Evolutionary conservation across 2,113 vertebrate species (phyloP).

Genomic region (Ictidomys tridecemlineatus): DNA sequence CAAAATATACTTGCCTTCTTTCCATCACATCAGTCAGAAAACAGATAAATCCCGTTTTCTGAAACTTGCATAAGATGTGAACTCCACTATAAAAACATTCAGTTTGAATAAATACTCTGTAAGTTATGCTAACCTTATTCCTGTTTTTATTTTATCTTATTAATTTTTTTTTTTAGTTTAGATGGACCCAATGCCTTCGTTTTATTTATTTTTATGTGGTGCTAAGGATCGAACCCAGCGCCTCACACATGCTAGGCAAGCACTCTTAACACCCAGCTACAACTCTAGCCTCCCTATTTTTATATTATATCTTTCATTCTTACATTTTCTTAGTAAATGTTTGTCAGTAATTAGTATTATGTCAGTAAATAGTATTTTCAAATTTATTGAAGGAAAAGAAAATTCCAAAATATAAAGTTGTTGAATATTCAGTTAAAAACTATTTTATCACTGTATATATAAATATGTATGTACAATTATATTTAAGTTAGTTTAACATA

Average conservation of each 20-base stretch:
- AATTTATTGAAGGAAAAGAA: not conserved
- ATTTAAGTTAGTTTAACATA: not conserved
- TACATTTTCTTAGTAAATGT: not conserved
- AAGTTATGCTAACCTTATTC: not conserved
- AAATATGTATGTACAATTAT: not conserved
- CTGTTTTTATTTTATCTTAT: not conserved
- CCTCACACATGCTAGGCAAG: too few species aligned
- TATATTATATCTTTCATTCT: not conserved
- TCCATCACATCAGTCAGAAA: rapidly evolving
- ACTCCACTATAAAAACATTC: not conserved
- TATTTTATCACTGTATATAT: not conserved
- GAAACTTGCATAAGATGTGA: not conserved
- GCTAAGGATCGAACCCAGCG: too few species aligned
- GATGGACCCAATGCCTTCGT: too few species aligned
- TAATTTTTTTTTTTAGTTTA: too few species aligned
- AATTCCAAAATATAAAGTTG: not conserved
- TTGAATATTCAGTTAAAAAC: not conserved
- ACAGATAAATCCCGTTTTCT: not conserved
- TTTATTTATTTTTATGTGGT: too few species aligned
- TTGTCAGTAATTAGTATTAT: not conserved
- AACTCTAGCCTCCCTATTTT: not conserved
- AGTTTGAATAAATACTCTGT: not conserved
- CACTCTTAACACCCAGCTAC: too few species aligned
- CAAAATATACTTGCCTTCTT: not conserved
- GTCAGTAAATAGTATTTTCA: not conserved